These are phyloP conservation scores for Ceuthmochares aereus DNA, from an alignment of 2,113 vertebrate genomes.

Conservation along the genomic window DNA sequence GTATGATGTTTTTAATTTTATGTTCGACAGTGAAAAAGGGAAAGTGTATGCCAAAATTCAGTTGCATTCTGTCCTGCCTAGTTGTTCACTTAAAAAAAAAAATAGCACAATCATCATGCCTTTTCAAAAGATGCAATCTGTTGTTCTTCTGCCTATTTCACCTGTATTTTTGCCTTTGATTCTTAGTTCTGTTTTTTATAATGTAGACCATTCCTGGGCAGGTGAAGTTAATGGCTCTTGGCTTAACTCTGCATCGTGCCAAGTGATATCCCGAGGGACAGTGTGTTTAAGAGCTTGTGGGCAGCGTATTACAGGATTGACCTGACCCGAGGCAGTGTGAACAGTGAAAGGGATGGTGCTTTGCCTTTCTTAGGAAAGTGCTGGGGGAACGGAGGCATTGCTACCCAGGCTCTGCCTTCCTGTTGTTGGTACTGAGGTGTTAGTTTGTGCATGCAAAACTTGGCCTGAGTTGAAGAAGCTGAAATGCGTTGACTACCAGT, in stretches of 20 bases:
- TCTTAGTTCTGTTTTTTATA: neutral
- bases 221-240: neutral
- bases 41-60: neutral
- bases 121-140: neutral
- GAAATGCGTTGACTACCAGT: neutral
- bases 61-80: neutral
- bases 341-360: neutral
- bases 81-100: neutral
- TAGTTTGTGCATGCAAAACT: neutral
- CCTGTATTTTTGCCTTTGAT: neutral
- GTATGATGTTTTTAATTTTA: neutral
- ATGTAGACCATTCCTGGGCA: accelerated
- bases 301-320: neutral
- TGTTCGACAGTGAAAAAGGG: neutral
- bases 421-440: neutral
- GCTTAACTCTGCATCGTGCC: neutral
- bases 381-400: neutral
- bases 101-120: neutral
- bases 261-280: neutral
- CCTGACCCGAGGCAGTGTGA: neutral
- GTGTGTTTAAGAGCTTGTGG: neutral
- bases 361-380: neutral
- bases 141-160: neutral
- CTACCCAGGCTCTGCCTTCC: neutral
- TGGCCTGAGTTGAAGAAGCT: neutral